Evolutionary conservation across 2,797 vertebrate genomes (phyloP).

Genomic region (Lagodon rhomboides): DNA sequence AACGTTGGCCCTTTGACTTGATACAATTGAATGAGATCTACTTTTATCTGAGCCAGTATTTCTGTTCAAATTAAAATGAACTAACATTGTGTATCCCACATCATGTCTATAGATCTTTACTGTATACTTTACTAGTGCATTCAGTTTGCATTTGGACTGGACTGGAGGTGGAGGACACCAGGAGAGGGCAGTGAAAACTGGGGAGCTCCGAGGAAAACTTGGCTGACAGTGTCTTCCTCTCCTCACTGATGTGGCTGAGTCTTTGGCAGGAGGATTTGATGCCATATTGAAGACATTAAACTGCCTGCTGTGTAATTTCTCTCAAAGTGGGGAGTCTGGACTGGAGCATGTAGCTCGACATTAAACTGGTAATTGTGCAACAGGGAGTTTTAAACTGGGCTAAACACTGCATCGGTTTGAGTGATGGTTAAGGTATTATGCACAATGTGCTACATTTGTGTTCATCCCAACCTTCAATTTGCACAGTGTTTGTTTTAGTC

Average conservation of each 20-base stretch:
- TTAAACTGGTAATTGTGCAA: constrained; percentile 18
- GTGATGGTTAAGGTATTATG: background rate
- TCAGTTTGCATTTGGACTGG: constrained; percentile 11
- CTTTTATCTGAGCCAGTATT: background rate
- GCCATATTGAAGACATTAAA: constrained; percentile 59
- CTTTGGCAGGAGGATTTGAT: constrained; percentile 44
- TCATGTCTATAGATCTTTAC: background rate
- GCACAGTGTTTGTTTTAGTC: background rate
- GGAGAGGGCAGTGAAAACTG: constrained; percentile 43
- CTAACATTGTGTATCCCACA: background rate
- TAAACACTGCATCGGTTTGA: background rate
- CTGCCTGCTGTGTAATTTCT: constrained; percentile 39
- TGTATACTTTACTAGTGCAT: background rate
- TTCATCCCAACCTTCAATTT: background rate
- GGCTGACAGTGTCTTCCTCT: constrained; percentile 15
- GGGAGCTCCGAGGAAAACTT: constrained; percentile 24
- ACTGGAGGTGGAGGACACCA: constrained; percentile 15
- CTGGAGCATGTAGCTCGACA: background rate
- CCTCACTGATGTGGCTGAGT: constrained; percentile 37
- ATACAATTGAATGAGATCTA: background rate
- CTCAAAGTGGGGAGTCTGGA: constrained; percentile 32
- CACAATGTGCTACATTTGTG: background rate
- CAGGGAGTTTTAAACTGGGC: background rate
- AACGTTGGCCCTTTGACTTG: background rate
- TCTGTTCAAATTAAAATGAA: background rate